Evolutionary conservation across 2,113 vertebrate species (phyloP), one percentile per base, ranked within the genome.

Genomic region (Plecturocebus donacophilus): DNA sequence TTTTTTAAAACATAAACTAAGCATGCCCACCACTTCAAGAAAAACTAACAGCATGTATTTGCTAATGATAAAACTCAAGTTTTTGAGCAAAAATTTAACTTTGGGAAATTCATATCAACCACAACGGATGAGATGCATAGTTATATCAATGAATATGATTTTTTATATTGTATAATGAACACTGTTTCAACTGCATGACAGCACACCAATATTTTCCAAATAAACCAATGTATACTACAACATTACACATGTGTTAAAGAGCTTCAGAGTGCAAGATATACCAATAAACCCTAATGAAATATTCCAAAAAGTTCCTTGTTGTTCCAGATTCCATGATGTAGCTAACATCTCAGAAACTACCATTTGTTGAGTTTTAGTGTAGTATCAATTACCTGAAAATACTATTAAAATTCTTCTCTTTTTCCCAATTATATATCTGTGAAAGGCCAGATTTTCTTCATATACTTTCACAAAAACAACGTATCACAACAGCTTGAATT

Each of bases 41-140:
- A 21, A n/a, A 76, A 79, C 23, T 42, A 35, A 71, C 17, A 75
- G 8, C 47, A 56, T 85, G 85, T 90, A 27, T 95, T 80, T 91
- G 70, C 21, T 54, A 95, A 70, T 76, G 42, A 76, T 88, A 81
- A 95, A 95, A 92, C 83, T 90, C 80, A 96, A 96, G 61, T 32
- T 87, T 87, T 87, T 66, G 85, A 87, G 70, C 23, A 90, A 86
- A 97, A 85, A 68, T 76, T 20, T 30, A 80, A n/a, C 71, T 90
- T 73, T 94, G 47, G 49, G 89, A 95, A 86, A 32, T 49, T 79
- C 89, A 35, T 64, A 56, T 40, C 42, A 42, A 73, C 68, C 27
- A 85, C 21, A 91, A 11, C 14, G 11, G 23, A 91, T 61, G n/a
- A 70, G 70, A 52, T 85, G 4, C 42, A 13, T 1, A 21, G 10